Evolutionary conservation across 2,797 vertebrate species (phyloP).

Genomic region (Periparus ater): DNA sequence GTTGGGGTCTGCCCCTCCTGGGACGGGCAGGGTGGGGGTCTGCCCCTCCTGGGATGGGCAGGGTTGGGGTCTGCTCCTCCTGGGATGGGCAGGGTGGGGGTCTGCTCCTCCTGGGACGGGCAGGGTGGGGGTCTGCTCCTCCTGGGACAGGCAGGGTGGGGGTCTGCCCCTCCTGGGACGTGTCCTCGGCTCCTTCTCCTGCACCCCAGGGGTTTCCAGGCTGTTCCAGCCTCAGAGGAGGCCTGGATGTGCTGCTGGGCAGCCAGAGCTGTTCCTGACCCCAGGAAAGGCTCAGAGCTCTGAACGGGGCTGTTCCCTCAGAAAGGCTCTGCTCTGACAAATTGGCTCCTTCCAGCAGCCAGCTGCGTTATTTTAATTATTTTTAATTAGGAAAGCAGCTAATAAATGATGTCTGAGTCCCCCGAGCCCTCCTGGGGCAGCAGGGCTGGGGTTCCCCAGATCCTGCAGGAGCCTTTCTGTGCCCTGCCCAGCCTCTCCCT

Average conservation of each 20-base stretch:
- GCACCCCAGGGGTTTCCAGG: background rate
- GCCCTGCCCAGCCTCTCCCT: background rate
- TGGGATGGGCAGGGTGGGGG: no score
- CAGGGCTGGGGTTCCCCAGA: background rate
- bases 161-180: background rate
- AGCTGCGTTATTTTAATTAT: no score
- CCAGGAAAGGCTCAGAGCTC: background rate
- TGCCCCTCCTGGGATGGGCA: no score
- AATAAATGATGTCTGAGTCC: background rate
- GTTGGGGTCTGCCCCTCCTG: no score
- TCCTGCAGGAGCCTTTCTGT: background rate
- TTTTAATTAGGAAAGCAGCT: slow-evolving; percentile 14
- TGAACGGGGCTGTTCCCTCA: background rate
- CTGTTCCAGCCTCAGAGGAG: background rate
- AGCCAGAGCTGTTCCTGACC: background rate
- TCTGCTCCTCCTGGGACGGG: no score
- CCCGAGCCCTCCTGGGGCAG: background rate
- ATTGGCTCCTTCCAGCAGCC: background rate
- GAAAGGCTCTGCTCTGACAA: background rate
- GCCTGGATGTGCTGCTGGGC: background rate
- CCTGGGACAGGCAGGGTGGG: no score
- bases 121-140: no score
- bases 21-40: no score
- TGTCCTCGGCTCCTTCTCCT: accelerated
- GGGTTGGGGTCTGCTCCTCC: no score